Conservation (phyloP, 2,888 invertebrate species). For the Eudemis profundana region DNA sequence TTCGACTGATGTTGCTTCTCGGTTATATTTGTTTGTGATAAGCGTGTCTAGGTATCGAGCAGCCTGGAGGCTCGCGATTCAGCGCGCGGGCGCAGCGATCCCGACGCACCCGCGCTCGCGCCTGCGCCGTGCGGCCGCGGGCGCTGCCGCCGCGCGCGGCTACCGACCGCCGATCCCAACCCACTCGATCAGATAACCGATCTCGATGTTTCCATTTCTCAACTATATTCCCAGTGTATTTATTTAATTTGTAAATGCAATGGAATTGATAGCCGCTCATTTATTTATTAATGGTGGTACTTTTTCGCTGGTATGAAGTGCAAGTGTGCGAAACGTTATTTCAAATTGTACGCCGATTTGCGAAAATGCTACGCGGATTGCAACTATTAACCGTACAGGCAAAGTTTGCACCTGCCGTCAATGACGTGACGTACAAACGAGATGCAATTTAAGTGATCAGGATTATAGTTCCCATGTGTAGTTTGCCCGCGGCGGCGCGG, state of each 20-base stretch:
- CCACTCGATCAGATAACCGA: conserved; percentile 24
- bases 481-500: conserved; percentile 28
- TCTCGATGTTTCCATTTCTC: conserved; percentile 20
- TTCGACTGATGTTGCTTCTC: conserved; percentile 51
- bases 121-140: conserved; percentile 30
- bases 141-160: conserved; percentile 36
- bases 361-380: not conserved
- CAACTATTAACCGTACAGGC: not conserved
- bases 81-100: conserved; percentile 40
- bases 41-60: not conserved
- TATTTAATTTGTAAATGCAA: conserved; percentile 10
- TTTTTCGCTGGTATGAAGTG: not conserved
- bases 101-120: conserved; percentile 7
- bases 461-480: not conserved
- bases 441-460: conserved; percentile 2
- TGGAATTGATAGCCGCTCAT: not conserved
- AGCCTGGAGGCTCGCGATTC: conserved; percentile 23
- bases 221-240: conserved; percentile 5
- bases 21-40: not conserved
- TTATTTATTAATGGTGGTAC: conserved; percentile 2
- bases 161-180: conserved; percentile 7
- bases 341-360: not conserved
- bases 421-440: not conserved
- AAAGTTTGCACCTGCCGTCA: not conserved
- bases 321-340: too few species aligned